A percentile compares a stretch with the other conserved stretches of the same genome.
These are phyloP conservation scores for Eurypyga helias DNA, from an alignment of 2,113 vertebrate species.

Conservation along the genomic window DNA sequence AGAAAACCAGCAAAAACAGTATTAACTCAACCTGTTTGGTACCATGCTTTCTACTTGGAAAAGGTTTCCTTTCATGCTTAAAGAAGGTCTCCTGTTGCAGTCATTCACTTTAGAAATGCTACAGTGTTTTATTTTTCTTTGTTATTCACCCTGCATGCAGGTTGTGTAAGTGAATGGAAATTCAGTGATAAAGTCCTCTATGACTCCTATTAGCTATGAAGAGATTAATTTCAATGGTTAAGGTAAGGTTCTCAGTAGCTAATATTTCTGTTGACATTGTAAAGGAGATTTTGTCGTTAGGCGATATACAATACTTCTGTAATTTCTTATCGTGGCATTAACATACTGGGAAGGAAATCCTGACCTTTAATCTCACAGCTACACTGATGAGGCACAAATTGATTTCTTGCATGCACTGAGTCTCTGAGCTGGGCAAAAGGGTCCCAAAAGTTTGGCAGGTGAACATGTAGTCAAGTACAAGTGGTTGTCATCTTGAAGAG, in stretches of 20 bases:
- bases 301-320: background rate
- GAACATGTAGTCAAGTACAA: background rate
- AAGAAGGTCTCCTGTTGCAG: background rate
- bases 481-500: background rate
- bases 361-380: background rate
- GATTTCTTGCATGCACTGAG: background rate
- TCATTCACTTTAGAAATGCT: slow-evolving; percentile 17
- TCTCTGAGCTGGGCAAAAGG: background rate
- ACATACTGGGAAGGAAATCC: background rate
- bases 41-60: background rate
- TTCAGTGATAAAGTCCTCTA: background rate
- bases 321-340: background rate
- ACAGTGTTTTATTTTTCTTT: background rate
- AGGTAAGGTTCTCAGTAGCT: background rate
- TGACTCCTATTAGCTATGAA: background rate
- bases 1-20: slow-evolving; percentile 8
- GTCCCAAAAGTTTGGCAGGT: background rate
- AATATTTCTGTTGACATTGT: background rate
- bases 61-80: background rate
- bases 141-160: background rate
- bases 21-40: background rate
- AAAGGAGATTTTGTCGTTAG: background rate
- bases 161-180: background rate
- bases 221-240: background rate
- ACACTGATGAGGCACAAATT: background rate